These are phyloP conservation scores for Malacoraja senta DNA, from an alignment of 2,797 vertebrate species.

Conservation along the genomic window DNA sequence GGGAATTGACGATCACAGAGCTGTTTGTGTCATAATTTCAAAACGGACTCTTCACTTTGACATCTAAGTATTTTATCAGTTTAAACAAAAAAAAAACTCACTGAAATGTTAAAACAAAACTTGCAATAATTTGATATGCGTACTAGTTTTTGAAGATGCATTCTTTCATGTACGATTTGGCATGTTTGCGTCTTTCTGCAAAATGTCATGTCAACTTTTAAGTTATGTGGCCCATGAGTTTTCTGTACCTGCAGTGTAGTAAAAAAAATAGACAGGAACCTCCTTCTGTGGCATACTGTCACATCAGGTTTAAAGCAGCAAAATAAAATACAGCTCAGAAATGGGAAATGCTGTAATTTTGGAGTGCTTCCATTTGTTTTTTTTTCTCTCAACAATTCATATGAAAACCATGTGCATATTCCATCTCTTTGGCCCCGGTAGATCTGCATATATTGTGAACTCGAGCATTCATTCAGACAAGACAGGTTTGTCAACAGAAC, in stretches of 20 bases:
- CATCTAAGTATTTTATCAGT: slow-evolving; percentile 72
- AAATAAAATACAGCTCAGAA: slow-evolving; percentile 76
- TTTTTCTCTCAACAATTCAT: slow-evolving; percentile 43
- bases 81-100: slow-evolving; percentile 60
- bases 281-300: slow-evolving; percentile 69
- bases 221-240: slow-evolving; percentile 62
- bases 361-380: slow-evolving; percentile 58
- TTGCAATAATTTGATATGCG: slow-evolving; percentile 76
- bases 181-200: slow-evolving; percentile 75
- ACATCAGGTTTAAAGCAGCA: slow-evolving; percentile 71
- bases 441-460: slow-evolving; percentile 10
- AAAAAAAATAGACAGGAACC: slow-evolving; percentile 63
- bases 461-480: background rate
- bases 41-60: slow-evolving; percentile 70
- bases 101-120: slow-evolving; percentile 56
- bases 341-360: slow-evolving; percentile 64
- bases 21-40: slow-evolving; percentile 71
- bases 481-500: background rate
- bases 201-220: slow-evolving; percentile 60
- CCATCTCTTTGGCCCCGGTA: slow-evolving; percentile 17
- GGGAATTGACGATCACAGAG: slow-evolving; percentile 63
- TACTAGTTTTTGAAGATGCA: slow-evolving; percentile 66
- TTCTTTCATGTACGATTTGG: slow-evolving; percentile 71
- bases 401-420: slow-evolving; percentile 31
- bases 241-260: slow-evolving; percentile 73